Base-by-base conservation (phyloP, 2,797 vertebrate species). In the Oryzias dopingdopingensis region DNA sequence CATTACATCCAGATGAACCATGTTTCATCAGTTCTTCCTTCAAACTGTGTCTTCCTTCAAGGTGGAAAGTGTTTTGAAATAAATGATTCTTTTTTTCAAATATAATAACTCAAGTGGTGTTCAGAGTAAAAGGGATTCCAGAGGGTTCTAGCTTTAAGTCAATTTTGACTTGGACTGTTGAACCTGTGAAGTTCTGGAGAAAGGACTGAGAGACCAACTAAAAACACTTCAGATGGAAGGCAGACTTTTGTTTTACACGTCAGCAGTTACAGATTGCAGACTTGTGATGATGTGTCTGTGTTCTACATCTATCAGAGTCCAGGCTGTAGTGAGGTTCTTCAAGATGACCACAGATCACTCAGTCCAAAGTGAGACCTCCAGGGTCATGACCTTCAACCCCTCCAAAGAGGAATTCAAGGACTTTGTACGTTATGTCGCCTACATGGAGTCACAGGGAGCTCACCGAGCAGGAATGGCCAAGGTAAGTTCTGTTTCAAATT, bases 391-490 rank as follows among this genome's bases (percentile, higher is more conserved):
- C 0, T 98, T 98, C 89, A 92, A 88, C 51, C 96, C 96, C 1
- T 95, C 93, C 17, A 92, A 92, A 85, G 96, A 96, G 56, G 94
- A 98, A 75, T 98, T 98, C 79, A 93, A 89, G 60, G 94, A 97
- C 86, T 98, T 98, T 83, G 93, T 85, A 67, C 91, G 94, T 0
- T 98, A 98, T 72, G 89, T 98, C 16, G 94, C 94, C 37, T 96
- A 94, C 54, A 96, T 98, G 84, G 96, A 98, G 86, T 94, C 95
- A 22, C 94, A 94, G 84, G 96, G 96, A 58, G 96, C 96, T 6
- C 96, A 98, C 79, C 91, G 91, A 59, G 94, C 95, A 59, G 96
- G 96, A 6, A 92, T 98, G 72, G 95, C 94, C 51, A 98, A 95
- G 92, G 95, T 95, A 78, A 88, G 88, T 53, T 0, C 10, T 37